Percentiles rank a stretch among this genome's conserved stretches.
Conservation (phyloP, 2,113 vertebrate species). For the Salvelinus namaycush region DNA sequence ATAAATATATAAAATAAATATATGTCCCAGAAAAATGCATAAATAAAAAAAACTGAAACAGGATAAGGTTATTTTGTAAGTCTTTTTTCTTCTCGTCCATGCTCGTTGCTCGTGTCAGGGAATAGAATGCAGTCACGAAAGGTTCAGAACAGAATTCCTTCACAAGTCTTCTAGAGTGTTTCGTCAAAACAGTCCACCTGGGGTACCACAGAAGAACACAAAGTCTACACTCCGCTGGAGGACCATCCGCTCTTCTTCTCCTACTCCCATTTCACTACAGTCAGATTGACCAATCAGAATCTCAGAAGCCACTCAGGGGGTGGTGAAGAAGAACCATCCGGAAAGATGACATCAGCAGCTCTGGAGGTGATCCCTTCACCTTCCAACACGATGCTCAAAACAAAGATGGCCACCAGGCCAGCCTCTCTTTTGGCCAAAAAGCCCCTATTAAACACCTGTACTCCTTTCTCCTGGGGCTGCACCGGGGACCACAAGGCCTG, state of each 20-base stretch:
- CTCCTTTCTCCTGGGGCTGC: constrained; percentile 6
- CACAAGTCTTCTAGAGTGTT: constrained; percentile 53
- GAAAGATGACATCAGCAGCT: constrained; percentile 18
- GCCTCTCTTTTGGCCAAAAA: constrained; percentile 23
- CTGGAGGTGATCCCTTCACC: background rate
- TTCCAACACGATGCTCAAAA: constrained; percentile 25
- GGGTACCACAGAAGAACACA: constrained; percentile 21
- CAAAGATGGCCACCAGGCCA: constrained; percentile 47
- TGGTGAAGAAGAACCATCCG: constrained; percentile 4
- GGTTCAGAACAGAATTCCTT: constrained; percentile 59
- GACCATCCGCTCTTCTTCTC: constrained; percentile 18
- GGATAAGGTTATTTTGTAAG: constrained; percentile 40
- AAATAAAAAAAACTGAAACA: constrained; percentile 69
- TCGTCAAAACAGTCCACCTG: constrained; percentile 33
- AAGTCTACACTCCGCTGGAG: constrained; percentile 29
- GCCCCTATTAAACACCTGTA: background rate
- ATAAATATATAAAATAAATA: constrained; percentile 85
- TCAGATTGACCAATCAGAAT: constrained; percentile 40
- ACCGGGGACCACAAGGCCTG: background rate
- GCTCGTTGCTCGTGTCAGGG: constrained; percentile 46
- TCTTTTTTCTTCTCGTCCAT: constrained; percentile 42
- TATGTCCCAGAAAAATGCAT: constrained; percentile 67
- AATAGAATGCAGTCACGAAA: constrained; percentile 38
- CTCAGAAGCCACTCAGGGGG: constrained; percentile 19
- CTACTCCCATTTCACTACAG: constrained; percentile 33